phyloP scores from a whole-genome alignment of 2,888 invertebrate species.

The Creontiades dilutus region DNA sequence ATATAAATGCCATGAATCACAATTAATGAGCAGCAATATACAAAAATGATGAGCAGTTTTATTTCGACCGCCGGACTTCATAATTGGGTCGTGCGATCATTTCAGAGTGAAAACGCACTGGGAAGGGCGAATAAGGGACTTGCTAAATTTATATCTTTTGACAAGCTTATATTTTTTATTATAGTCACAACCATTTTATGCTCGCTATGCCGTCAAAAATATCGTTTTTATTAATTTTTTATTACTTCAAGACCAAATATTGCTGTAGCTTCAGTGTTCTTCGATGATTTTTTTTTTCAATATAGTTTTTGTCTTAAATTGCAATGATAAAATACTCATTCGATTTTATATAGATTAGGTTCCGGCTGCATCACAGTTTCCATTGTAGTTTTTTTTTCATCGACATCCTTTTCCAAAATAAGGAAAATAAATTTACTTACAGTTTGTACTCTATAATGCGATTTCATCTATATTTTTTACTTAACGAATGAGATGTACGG shows the following conservation, averaged over 20 bases:
- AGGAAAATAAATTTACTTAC: neutral
- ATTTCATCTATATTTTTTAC: neutral
- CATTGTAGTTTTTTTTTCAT: too few relatives aligned
- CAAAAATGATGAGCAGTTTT: conserved; percentile 61
- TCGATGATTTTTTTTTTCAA: conserved; percentile 51
- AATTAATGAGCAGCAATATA: conserved; percentile 65
- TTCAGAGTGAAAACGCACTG: neutral
- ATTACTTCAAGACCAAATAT: conserved; percentile 54
- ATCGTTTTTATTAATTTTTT: conserved; percentile 7
- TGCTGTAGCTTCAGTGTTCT: conserved; percentile 44
- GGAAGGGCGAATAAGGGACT: conserved; percentile 15
- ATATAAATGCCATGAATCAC: conserved; percentile 62
- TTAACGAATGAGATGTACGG: neutral
- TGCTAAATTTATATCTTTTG: conserved; percentile 11
- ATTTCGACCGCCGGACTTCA: conserved; percentile 21
- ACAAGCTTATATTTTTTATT: conserved; percentile 33
- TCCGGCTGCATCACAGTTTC: conserved; percentile 35
- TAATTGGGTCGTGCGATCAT: neutral
- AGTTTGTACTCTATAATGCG: conserved; percentile 40
- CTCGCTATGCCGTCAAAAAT: conserved; percentile 56
- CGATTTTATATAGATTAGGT: neutral
- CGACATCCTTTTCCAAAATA: neutral
- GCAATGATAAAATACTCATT: neutral
- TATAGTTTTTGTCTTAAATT: neutral
- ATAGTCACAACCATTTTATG: conserved; percentile 56